phyloP scores from a whole-genome alignment of 2,888 invertebrate genomes.

The Laothoe populi region DNA sequence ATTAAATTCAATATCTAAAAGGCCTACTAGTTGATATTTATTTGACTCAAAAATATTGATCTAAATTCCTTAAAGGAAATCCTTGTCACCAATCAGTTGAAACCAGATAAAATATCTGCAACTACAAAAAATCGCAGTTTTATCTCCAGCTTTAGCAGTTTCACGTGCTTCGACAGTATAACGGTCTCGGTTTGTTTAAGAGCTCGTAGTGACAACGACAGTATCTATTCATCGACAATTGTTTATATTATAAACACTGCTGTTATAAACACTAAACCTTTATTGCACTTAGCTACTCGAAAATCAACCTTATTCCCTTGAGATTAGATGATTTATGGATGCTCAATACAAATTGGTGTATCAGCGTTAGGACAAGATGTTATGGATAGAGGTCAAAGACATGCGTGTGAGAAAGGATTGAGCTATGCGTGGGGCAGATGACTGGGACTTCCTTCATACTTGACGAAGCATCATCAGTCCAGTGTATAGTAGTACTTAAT shows the following conservation, averaged over 20 bases:
- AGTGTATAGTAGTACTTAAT: too few species aligned
- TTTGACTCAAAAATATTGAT: too few species aligned
- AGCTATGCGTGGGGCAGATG: slow-evolving; percentile 31
- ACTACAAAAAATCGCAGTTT: slow-evolving; percentile 41
- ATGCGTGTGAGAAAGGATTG: slow-evolving; percentile 55
- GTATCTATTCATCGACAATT: slow-evolving; percentile 74
- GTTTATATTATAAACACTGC: slow-evolving; percentile 73
- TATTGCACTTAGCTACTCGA: slow-evolving; percentile 20
- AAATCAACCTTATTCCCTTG: neutral
- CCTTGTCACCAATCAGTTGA: too few species aligned
- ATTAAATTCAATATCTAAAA: too few species aligned
- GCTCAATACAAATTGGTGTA: slow-evolving; percentile 32
- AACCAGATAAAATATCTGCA: slow-evolving; percentile 29
- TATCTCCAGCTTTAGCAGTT: slow-evolving; percentile 39
- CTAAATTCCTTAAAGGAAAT: too few species aligned
- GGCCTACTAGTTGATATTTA: too few species aligned
- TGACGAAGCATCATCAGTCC: too few species aligned
- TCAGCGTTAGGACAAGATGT: slow-evolving; percentile 63
- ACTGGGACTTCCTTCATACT: slow-evolving; percentile 30
- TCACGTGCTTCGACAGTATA: slow-evolving; percentile 20
- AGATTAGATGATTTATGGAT: slow-evolving; percentile 4
- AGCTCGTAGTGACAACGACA: slow-evolving; percentile 74
- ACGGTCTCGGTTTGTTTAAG: slow-evolving; percentile 56
- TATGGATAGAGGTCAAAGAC: slow-evolving; percentile 74
- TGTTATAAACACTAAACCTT: slow-evolving; percentile 48